Base-by-base conservation (phyloP, 2,113 vertebrate species). In the Sinocyclocheilus rhinocerous region DNA sequence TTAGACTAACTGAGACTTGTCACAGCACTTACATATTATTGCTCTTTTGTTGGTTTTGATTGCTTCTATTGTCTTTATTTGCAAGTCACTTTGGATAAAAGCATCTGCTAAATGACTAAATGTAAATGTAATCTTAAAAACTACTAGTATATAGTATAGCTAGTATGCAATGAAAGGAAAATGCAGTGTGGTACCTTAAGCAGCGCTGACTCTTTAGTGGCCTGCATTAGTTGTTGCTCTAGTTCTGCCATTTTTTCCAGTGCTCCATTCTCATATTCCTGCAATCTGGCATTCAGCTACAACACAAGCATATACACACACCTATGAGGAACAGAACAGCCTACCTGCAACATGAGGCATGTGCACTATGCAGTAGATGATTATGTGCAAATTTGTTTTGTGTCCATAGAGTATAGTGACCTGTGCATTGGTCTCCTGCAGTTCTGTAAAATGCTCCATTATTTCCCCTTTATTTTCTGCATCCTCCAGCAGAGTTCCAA, bases 401-500 rank as follows among this genome's bases (percentile, higher is more conserved):
- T 63, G 8, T 52, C 3, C 20, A 29, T 45, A 29, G 67, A 18
- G 12, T 26, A 55, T 24, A 9, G 48, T 90, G 91, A 99, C 97
- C 96, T 96, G 92, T 26, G 61, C 22, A 85, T 97, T 94, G 87
- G 95, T 94, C 20, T 96, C 96, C 91, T 98, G 95, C 84, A 99
- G 93, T 55, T 97, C 96, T n/a, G 97, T 96, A 93, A 97, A 92
- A 69, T 97, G 96, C 69, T 99, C 97, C 92, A 98, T 86, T 73
- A 97, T 95, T 0, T 96, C 95, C 0, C 96, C 96, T 93, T 97
- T 96, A 88, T 94, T 97, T 92, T 99, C 98, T 0, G 96, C 96
- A 57, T 99, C 98, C 92, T 99, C 98, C 93, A 99, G 92, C 91
- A 99, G 93, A 3, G 95, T 93, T 0, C 97, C 97, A 22, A 99